Conservation (phyloP, 2,888 invertebrate species). For the Tetramorium bicarinatum region DNA sequence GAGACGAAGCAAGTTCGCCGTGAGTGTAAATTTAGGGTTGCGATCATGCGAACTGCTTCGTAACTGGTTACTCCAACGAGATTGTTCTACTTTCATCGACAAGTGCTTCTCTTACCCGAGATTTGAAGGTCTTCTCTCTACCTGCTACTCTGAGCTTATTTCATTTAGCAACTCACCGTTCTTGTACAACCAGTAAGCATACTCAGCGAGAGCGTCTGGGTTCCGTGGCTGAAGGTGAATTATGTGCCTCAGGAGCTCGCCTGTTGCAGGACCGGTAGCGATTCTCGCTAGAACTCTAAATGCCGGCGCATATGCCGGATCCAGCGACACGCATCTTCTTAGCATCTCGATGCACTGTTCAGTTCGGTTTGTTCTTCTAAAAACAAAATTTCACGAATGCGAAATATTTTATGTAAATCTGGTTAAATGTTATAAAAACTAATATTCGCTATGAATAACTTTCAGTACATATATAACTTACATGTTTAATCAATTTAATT, state of each 20-base stretch:
- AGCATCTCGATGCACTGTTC: constrained; percentile 90
- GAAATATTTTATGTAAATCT: not conserved
- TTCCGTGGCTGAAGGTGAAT: constrained; percentile 90
- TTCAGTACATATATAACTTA: not conserved
- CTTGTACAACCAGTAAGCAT: constrained; percentile 91
- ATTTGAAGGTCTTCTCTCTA: constrained; percentile 37
- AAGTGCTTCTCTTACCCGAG: constrained; percentile 33
- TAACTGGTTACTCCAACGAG: constrained; percentile 46
- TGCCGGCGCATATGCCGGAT: constrained; percentile 91
- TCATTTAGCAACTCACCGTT: constrained; percentile 87
- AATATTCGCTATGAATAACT: not conserved
- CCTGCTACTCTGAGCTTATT: constrained; percentile 24
- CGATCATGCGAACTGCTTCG: constrained; percentile 26
- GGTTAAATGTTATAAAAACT: not conserved
- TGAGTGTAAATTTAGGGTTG: constrained; percentile 23
- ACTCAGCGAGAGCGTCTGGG: constrained; percentile 91
- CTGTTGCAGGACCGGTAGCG: constrained; percentile 88
- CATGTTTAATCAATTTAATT: not conserved
- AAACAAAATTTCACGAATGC: constrained; percentile 71
- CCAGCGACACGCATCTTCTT: constrained; percentile 90
- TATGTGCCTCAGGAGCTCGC: constrained; percentile 88
- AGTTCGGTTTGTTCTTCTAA: constrained; percentile 90
- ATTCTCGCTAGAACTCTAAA: constrained; percentile 90
- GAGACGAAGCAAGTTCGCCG: constrained; percentile 50
- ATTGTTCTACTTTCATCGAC: constrained; percentile 56